Evolutionary conservation across 2,888 invertebrate species (phyloP), one percentile per base, ranked within the genome.

Genomic region (Eupithecia vulgata): DNA sequence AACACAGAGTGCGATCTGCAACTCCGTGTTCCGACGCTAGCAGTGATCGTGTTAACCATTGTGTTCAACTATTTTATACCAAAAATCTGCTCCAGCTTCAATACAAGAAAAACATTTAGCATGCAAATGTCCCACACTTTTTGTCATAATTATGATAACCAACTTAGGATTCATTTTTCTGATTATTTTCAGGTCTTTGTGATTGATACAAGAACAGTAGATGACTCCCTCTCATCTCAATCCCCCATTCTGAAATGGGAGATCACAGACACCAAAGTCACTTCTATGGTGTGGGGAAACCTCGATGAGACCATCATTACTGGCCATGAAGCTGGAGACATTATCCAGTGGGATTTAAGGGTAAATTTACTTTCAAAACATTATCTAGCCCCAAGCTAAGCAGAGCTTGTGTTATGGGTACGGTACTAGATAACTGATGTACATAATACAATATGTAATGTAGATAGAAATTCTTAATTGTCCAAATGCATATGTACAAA

Each of bases 311-410:
- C 96, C 15, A 95, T 99, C 71, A 96, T 99, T 73, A 98, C 98
- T 65, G 99, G 99, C 0, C 99, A 99, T 87, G 99, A 99, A 90
- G 97, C 98, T 89, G 99, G 99, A 65, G 97, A 97, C 85, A 95
- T 99, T 71, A 96, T 96, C 71, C 97, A 98, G 84, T 99, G 98
- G 98, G 99, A 99, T 90, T 95, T 99, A 45, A 96, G 97, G 88
- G 97, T 70, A 70, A 48, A 57, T 57, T 25, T 21, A 52, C 21
- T 21, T 21, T 52, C 21, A n/a, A 52, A 21, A 21, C 10, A 52
- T 21, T 21, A 52, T 52, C 13, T 40, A 40, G 21, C n/a, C n/a
- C n/a, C n/a, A n/a, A n/a, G n/a, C n/a, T n/a, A n/a, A n/a, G n/a
- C n/a, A n/a, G n/a, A n/a, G n/a, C n/a, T n/a, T n/a, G n/a, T n/a